These are phyloP conservation scores for Burhinus bistriatus DNA, from an alignment of 2,113 vertebrate genomes.

Conservation along the genomic window DNA sequence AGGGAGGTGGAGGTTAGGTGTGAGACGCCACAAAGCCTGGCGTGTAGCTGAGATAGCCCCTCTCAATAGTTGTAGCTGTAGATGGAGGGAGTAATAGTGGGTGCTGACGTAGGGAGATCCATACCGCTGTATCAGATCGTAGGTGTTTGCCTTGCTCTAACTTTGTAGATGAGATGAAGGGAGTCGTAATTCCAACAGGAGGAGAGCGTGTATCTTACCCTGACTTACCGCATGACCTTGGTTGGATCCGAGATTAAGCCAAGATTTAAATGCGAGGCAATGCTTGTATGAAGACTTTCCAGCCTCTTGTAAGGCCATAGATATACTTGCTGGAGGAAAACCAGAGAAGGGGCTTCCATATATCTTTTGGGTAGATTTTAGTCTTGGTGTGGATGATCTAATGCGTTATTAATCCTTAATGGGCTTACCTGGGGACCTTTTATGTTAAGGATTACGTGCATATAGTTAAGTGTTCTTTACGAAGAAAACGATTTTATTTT, in stretches of 20 bases:
- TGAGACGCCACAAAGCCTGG: neutral
- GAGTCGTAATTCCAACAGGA: neutral
- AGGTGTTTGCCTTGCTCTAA: neutral
- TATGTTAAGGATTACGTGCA: neutral
- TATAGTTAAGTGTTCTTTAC: neutral
- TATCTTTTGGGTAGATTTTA: neutral
- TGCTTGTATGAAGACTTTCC: neutral
- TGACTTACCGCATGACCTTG: neutral
- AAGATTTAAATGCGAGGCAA: neutral
- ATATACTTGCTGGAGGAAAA: neutral
- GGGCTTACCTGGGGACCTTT: neutral
- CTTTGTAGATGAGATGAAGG: neutral
- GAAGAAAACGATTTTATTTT: neutral
- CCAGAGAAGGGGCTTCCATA: neutral
- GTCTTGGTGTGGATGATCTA: neutral
- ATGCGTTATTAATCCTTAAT: neutral
- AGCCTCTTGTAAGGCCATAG: neutral
- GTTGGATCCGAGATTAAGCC: neutral
- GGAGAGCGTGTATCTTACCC: neutral
- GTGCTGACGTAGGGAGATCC: neutral
- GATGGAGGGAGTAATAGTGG: neutral
- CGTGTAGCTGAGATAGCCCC: accelerated
- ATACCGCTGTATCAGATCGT: neutral
- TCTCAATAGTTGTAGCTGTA: accelerated
- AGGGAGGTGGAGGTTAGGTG: neutral